Conservation (phyloP, 1,140 invertebrate species). For the Galleria mellonella region DNA sequence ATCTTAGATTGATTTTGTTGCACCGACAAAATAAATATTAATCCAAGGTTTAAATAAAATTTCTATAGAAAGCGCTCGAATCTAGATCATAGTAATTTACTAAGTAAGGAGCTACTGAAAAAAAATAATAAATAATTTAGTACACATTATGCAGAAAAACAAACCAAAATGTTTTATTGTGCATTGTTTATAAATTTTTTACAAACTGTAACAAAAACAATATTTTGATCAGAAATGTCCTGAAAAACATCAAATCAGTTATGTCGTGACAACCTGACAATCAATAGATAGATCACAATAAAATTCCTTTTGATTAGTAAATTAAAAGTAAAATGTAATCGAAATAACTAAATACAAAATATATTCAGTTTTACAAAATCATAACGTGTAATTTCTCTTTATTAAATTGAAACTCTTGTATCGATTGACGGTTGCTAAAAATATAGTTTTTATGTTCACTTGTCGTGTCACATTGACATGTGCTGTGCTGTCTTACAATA, state of each 20-base stretch:
- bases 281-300: no score
- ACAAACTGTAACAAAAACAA: no score
- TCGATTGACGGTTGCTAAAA: conserved; percentile 32
- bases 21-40: no score
- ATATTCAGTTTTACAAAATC: conserved; percentile 29
- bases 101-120: no score
- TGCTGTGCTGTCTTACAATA: conserved; percentile 47
- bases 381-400: conserved; percentile 23
- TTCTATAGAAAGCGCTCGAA: no score
- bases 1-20: no score
- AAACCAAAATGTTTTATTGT: no score
- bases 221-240: conserved; percentile 17
- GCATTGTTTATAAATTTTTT: no score
- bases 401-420: conserved; percentile 19
- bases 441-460: conserved; percentile 40
- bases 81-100: no score
- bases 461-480: conserved; percentile 58
- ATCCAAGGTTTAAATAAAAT: no score
- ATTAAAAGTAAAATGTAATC: conserved; percentile 17
- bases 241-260: conserved; percentile 11
- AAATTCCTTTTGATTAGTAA: conserved; percentile 5
- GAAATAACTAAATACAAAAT: conserved; percentile 1
- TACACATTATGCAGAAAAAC: no score
- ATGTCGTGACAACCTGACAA: conserved; percentile 22
- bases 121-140: no score